Base-by-base conservation (phyloP, 2,797 vertebrate genomes). In the Apogon talboti region DNA sequence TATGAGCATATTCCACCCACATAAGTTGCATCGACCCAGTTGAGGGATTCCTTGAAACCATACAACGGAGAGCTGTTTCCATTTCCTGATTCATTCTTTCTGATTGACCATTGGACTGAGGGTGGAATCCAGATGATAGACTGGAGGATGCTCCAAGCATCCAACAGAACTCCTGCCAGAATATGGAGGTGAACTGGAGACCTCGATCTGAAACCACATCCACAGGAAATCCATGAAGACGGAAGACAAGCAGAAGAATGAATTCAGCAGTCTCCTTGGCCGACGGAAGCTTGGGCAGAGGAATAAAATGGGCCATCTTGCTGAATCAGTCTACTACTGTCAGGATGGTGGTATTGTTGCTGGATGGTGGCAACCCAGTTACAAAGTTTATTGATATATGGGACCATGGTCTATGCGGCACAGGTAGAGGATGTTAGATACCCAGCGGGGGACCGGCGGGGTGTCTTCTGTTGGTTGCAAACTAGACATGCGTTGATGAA, bases 1-100 rank as follows among this genome's bases (percentile, higher is more conserved):
- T 54, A n/a, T 65, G 51, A 10, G 43, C n/a, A 9, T 66, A 66
- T 13, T 55, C 35, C 1, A 66, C 51, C 44, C n/a, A 55, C 1
- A 41, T 2, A 7, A 66, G 44, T 10, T 30, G 14, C 13, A 2
- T 4, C 10, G 38, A 41, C 38, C 38, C 7, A 6, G 38, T 2
- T 2, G 38, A 11, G 2, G 38, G 38, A 2, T 41, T 1, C 3
- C 3, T 11, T 8, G 38, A 41, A 2, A 11, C 8, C 38, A 41
- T 41, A 13, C 38, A 41, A 1, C 6, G 3, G 1, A 33, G 7
- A 6, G 30, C 7, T 1, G 30, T 33, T 6, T 33, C 30, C 30
- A 41, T 41, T 2, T 11, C 13, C 38, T 41, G 38, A 3, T 41
- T 41, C 13, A 12, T 13, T 10, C 10, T 10, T 41, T 41, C 38